Base-by-base conservation (phyloP, 2,113 vertebrate genomes). In the Entosphenus tridentatus region DNA sequence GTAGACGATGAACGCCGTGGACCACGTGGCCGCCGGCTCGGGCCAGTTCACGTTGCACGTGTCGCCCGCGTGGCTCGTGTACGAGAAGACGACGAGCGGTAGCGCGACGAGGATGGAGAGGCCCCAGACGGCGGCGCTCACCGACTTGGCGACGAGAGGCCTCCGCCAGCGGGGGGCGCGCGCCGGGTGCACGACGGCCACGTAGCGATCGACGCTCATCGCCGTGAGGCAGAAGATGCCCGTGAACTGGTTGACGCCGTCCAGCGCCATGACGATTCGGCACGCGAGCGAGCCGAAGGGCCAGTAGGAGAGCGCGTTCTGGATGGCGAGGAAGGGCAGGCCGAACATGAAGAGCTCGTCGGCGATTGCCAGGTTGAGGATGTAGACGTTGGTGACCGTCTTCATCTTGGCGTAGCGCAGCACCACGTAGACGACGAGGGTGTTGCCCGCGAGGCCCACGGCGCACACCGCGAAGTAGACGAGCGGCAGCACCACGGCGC, bases 261-360 rank as follows among this genome's bases (percentile, higher is more conserved):
- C 92, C 73, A 96, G 83, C 0, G 87, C 89, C 92, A 95, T 93
- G 72, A 96, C 90, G 75, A 95, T 78, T 2, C 87, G 86, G 74
- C 92, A 96, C 84, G 90, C 85, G 16, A 92, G 81, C 2, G 88
- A 87, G 10, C 92, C 92, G 1, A 96, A 96, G 0, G 92, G 92
- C 92, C 90, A 96, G 58, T 85, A 89, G 70, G 89, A 86, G 58
- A 96, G 78, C 2, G 87, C 88, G 2, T 91, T 91, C 77, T 96
- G 89, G 1, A 80, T 85, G 0, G 90, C 92, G 78, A 96, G 73
- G 80, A 96, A 96, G 1, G 92, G 92, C 68, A 96, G 78, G 1
- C 90, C 87, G 56, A 96, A 79, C 90, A 96, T 90, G 76, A 96
- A 96, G 56, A 96, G 88, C 73, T 95, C 90, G 1, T 96, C 92